Evolutionary conservation across 1,140 invertebrate genomes (phyloP).

Genomic region (Eciton burchellii): DNA sequence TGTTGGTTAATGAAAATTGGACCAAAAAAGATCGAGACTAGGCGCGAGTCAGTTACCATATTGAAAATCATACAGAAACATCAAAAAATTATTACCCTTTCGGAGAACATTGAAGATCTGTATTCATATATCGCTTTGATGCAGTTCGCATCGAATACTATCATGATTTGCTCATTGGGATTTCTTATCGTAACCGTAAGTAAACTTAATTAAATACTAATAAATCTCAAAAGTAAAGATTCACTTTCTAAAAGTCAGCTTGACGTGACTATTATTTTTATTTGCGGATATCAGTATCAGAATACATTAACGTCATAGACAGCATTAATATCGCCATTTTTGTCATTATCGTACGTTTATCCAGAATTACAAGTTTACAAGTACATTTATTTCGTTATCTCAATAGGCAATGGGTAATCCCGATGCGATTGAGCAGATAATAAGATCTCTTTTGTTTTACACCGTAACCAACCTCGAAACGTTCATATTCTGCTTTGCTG

Average conservation of each 20-base stretch:
- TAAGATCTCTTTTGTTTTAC: constrained; percentile 51
- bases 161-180: constrained; percentile 34
- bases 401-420: constrained; percentile 33
- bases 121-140: constrained; percentile 23
- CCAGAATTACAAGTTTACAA: not conserved
- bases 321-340: too few species aligned
- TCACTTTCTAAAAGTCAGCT: not conserved
- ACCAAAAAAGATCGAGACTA: not conserved
- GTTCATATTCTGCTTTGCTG: constrained; percentile 65
- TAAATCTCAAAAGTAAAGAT: not conserved
- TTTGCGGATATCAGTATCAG: too few species aligned
- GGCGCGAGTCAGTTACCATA: not conserved
- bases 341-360: not conserved
- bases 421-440: constrained; percentile 15
- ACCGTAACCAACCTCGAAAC: constrained; percentile 56
- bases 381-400: not conserved
- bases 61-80: constrained; percentile 33
- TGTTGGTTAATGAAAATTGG: not conserved
- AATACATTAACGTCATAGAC: too few species aligned
- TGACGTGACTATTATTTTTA: not conserved
- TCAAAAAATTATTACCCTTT: constrained; percentile 34
- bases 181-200: constrained; percentile 37
- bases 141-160: constrained; percentile 13
- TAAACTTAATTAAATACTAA: constrained; percentile 14
- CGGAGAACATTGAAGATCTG: constrained; percentile 5